These are phyloP conservation scores for Branchellion lobata DNA, from an alignment of 2,888 invertebrate species.

Conservation along the genomic window DNA sequence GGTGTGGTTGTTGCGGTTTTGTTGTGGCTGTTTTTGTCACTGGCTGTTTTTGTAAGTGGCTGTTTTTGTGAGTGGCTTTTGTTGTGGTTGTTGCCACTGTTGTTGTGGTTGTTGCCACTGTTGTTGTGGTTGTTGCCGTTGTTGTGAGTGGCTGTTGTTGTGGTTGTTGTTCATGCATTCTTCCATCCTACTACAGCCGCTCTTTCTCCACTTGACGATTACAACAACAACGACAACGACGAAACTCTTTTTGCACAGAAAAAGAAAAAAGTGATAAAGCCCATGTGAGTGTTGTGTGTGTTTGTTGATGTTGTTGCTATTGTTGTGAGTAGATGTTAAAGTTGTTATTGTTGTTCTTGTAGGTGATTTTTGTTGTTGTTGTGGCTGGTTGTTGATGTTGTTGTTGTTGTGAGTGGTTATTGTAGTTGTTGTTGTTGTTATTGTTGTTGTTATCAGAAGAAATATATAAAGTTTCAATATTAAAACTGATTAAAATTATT, in stretches of 20 bases:
- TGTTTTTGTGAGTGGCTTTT: background rate
- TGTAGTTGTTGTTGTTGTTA: background rate
- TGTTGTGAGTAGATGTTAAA: background rate
- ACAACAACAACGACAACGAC: too few species aligned
- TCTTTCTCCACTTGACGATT: conserved; percentile 24
- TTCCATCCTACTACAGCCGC: conserved; percentile 2
- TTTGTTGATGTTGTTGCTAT: conserved; percentile 7
- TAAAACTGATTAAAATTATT: too few species aligned
- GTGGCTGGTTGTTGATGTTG: background rate
- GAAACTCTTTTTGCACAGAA: background rate
- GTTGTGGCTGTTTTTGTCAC: background rate
- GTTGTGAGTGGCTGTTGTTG: background rate
- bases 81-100: background rate
- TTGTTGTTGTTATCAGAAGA: background rate
- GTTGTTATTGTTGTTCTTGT: background rate
- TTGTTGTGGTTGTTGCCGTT: background rate
- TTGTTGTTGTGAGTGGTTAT: background rate
- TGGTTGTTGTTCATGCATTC: background rate
- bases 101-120: background rate
- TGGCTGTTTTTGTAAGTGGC: conserved; percentile 5
- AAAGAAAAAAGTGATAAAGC: conserved; percentile 38
- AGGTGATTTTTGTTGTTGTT: background rate
- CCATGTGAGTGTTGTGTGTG: background rate
- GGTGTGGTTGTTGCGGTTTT: background rate
- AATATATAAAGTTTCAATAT: background rate